Conservation (phyloP, 2,888 invertebrate genomes). For the Branchellion lobata region DNA sequence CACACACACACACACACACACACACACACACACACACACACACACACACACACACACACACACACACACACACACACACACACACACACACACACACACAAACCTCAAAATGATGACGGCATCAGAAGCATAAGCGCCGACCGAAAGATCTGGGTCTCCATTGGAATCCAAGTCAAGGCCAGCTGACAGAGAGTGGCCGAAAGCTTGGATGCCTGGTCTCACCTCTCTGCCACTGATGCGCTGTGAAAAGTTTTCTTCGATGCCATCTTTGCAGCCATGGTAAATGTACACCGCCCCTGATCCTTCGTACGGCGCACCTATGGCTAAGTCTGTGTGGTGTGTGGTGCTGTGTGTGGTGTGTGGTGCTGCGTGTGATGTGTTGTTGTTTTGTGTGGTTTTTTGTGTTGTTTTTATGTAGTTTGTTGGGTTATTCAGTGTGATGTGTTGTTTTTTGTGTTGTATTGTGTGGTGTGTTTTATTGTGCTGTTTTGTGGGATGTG, state of each 20-base stretch:
- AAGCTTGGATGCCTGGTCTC: slow-evolving; percentile 66
- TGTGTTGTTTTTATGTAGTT: too few relatives aligned
- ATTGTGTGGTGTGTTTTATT: not conserved
- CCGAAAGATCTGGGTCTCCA: slow-evolving; percentile 88
- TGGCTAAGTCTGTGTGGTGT: slow-evolving; percentile 74
- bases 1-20: too few relatives aligned
- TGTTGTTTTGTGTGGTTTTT: too few relatives aligned
- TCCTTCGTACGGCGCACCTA: slow-evolving; percentile 85
- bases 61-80: too few relatives aligned
- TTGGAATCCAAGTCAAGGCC: slow-evolving; percentile 84
- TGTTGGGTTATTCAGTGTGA: not conserved
- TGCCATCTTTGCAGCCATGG: slow-evolving; percentile 68
- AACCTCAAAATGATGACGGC: slow-evolving; percentile 66
- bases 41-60: too few relatives aligned
- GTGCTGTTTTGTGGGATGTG: not conserved
- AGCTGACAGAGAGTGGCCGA: slow-evolving; percentile 91
- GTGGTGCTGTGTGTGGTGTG: too few relatives aligned
- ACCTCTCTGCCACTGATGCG: slow-evolving; percentile 54
- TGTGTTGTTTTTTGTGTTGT: not conserved
- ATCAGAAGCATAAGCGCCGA: slow-evolving; percentile 65
- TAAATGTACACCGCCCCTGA: slow-evolving; percentile 86
- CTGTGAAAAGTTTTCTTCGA: slow-evolving; percentile 56
- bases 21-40: too few relatives aligned
- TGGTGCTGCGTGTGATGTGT: too few relatives aligned
- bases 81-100: too few relatives aligned